phyloP scores from a whole-genome alignment of 2,113 vertebrate species.

The Aldabrachelys gigantea region DNA sequence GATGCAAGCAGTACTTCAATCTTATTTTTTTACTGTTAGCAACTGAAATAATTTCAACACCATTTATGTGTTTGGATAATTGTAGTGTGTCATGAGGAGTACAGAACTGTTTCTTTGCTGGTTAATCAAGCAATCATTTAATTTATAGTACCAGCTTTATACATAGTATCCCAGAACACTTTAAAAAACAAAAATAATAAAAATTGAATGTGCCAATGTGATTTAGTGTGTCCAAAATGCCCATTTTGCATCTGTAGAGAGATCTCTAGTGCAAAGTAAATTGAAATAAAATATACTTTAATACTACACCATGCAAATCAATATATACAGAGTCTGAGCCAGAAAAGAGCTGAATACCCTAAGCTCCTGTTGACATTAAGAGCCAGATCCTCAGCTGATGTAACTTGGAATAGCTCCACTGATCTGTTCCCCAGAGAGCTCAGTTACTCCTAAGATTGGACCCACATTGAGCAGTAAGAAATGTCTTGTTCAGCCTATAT shows the following conservation, averaged over 20 bases:
- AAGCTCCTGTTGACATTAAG: not conserved
- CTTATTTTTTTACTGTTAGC: constrained; percentile 5
- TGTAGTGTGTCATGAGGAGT: not conserved
- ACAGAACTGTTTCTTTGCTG: constrained; percentile 13
- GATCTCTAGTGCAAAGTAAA: not conserved
- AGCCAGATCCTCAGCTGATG: constrained; percentile 30
- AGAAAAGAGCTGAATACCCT: not conserved
- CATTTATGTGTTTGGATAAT: constrained; percentile 9
- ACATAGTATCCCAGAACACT: not conserved
- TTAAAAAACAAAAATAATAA: constrained; percentile 13
- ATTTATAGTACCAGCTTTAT: constrained; percentile 10
- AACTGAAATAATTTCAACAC: not conserved
- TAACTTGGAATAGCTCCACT: not conserved
- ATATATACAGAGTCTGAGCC: not conserved
- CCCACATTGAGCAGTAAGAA: not conserved
- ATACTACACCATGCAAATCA: constrained; percentile 12
- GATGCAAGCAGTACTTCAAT: constrained; percentile 1
- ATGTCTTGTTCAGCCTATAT: not conserved
- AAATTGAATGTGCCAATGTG: not conserved
- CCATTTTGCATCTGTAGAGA: not conserved
- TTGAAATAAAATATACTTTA: not conserved
- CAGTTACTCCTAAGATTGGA: not conserved
- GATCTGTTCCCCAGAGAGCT: not conserved
- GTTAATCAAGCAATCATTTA: constrained; percentile 31
- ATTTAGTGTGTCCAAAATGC: not conserved